Evolutionary conservation across 1,140 invertebrate genomes (phyloP), one percentile per base, ranked within the genome.

Genomic region (Saccostrea echinata): DNA sequence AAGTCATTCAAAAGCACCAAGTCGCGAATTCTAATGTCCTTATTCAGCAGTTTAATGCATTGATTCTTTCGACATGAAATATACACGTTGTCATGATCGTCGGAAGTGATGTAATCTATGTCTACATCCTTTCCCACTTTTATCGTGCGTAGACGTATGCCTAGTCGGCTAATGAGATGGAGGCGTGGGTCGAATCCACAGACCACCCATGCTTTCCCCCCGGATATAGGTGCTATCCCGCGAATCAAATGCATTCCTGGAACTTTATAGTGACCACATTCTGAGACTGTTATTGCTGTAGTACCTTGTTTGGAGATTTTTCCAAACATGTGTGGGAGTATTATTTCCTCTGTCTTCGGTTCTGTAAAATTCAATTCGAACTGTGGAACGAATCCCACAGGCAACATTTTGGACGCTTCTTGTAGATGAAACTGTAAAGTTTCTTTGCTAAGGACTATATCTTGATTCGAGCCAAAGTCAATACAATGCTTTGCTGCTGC

Each of bases 171-270:
- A 53, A 86, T 76, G 21, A 88, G 82, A 27, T 84, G 84, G 8
- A 88, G 35, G 27, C 88, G 35, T 35, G 83, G 81, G n/a, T 88
- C 88, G 43, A 86, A 88, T 33, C 88, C 88, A 86, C 81, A 88
- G 8, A 68, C 61, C 68, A 88, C 85, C 61, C 84, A 83, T 18
- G 80, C 85, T 84, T 76, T 68, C 3, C 85, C 88, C 12, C 81
- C 84, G 0, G 88, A 86, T 51, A 88, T 21, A 2, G 88, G 84
- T 18, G 88, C 81, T 52, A 88, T 88, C 9, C 84, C 80, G 18
- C 85, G 80, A 24, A 88, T 84, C 30, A 88, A 51, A 86, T 86
- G 88, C 43, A 68, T 81, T 24, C 88, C 61, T 57, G 88, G 55
- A 21, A 86, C 82, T 57, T 61, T 53, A 57, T 85, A 86, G 21